These are phyloP conservation scores for Cherax quadricarinatus DNA, from an alignment of 1,140 invertebrate species.

Conservation along the genomic window DNA sequence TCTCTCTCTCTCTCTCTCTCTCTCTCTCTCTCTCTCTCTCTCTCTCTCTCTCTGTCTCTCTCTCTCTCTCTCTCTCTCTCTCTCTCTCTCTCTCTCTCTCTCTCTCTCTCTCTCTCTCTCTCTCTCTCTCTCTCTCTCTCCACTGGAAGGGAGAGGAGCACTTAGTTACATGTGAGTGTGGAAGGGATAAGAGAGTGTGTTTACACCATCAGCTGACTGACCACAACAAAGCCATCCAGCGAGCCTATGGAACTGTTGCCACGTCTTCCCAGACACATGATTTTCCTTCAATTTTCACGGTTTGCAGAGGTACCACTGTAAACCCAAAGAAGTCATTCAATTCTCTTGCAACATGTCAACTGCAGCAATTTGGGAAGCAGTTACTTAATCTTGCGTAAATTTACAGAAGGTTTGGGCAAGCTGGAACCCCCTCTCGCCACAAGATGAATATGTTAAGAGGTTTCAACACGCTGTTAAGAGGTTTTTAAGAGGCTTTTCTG, in stretches of 20 bases:
- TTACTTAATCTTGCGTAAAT: neutral
- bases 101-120: conserved; percentile 39
- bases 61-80: conserved; percentile 63
- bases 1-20: conserved; percentile 33
- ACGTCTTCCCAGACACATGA: neutral
- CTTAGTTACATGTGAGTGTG: neutral
- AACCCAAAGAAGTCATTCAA: neutral
- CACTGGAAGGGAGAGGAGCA: neutral
- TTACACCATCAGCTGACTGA: neutral
- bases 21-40: conserved; percentile 43
- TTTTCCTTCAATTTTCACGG: neutral
- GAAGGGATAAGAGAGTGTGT: neutral
- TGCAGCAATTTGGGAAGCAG: neutral
- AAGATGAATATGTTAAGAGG: conserved; percentile 27
- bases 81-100: conserved; percentile 58
- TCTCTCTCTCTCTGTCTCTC: conserved; percentile 43
- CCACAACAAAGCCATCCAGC: neutral
- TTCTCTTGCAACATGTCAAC: neutral
- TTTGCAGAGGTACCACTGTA: neutral
- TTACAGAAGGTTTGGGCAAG: neutral
- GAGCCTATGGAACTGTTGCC: neutral
- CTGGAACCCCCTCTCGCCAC: neutral
- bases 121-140: conserved; percentile 30
- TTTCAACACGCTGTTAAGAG: conserved; percentile 51
- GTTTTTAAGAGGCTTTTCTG: conserved; percentile 24